Conservation (phyloP, 2,888 invertebrate genomes). For the Stenolophus ochropezus region DNA sequence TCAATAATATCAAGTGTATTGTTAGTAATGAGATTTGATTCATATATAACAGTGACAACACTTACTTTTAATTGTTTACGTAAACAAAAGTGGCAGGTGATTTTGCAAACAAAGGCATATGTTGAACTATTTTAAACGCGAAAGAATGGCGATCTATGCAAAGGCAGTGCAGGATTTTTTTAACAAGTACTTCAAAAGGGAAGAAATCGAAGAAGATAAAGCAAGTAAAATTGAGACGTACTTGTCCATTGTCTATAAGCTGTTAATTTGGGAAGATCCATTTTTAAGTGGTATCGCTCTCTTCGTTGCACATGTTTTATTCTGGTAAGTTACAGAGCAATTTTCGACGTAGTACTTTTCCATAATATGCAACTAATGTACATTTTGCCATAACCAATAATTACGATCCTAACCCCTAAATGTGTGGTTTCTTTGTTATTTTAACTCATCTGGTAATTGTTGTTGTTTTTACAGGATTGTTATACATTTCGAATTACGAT, state of each 20-base stretch:
- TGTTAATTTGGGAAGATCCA: conserved; percentile 71
- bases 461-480: conserved; percentile 69
- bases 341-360: conserved; percentile 39
- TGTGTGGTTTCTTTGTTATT: background rate
- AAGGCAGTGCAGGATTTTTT: conserved; percentile 56
- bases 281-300: conserved; percentile 69
- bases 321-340: conserved; percentile 70
- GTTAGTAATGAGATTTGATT: conserved; percentile 53
- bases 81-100: conserved; percentile 59
- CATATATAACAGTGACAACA: conserved; percentile 46
- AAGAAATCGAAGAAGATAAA: conserved; percentile 62
- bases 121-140: conserved; percentile 59
- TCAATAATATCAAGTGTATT: conserved; percentile 23
- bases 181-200: conserved; percentile 52
- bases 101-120: conserved; percentile 59
- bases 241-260: conserved; percentile 67
- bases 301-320: conserved; percentile 70
- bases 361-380: conserved; percentile 2
- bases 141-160: conserved; percentile 58
- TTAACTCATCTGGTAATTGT: background rate
- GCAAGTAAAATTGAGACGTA: conserved; percentile 67
- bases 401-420: conserved; percentile 31
- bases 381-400: conserved; percentile 19
- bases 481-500: conserved; percentile 70
- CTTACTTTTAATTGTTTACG: conserved; percentile 54